Conservation (phyloP, 2,888 invertebrate genomes). For the Helobdella robusta region DNA sequence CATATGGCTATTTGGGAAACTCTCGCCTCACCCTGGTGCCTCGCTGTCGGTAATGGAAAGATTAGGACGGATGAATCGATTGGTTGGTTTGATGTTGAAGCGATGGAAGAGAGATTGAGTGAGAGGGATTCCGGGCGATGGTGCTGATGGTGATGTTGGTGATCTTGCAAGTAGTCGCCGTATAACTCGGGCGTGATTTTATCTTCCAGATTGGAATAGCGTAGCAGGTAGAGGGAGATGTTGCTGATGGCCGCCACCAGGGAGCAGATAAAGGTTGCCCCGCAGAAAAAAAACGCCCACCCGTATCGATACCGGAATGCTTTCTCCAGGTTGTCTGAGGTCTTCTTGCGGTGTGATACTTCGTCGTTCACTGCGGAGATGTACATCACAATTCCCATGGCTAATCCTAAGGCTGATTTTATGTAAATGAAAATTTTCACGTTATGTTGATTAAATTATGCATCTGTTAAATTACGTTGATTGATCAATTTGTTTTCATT, state of each 20-base stretch:
- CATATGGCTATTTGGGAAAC: background rate
- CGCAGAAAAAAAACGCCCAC: conserved; percentile 47
- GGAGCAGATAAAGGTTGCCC: conserved; percentile 43
- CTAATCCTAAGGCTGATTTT: conserved; percentile 43
- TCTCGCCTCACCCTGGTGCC: background rate
- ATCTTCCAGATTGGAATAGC: conserved; percentile 28
- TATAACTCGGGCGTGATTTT: conserved; percentile 2
- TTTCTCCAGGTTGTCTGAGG: conserved; percentile 32
- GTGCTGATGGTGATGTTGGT: background rate
- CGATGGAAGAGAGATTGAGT: too few relatives aligned
- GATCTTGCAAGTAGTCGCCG: conserved; percentile 5
- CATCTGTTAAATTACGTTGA: too few relatives aligned
- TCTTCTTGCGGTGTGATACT: conserved; percentile 41
- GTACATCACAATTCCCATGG: conserved; percentile 45
- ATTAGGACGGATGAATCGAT: too few relatives aligned
- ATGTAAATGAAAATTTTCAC: too few relatives aligned
- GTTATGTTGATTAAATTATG: too few relatives aligned
- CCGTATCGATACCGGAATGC: conserved; percentile 44
- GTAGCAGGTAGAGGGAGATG: conserved; percentile 42
- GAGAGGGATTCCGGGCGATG: too few relatives aligned
- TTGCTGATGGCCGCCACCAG: conserved; percentile 44
- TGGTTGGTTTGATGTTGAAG: too few relatives aligned
- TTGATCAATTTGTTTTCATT: too few relatives aligned
- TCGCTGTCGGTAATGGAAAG: background rate
- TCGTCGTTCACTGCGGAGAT: conserved; percentile 47